Evolutionary conservation across 2,797 vertebrate genomes (phyloP), one percentile per base, ranked within the genome.

Genomic region (Chrosomus eos): DNA sequence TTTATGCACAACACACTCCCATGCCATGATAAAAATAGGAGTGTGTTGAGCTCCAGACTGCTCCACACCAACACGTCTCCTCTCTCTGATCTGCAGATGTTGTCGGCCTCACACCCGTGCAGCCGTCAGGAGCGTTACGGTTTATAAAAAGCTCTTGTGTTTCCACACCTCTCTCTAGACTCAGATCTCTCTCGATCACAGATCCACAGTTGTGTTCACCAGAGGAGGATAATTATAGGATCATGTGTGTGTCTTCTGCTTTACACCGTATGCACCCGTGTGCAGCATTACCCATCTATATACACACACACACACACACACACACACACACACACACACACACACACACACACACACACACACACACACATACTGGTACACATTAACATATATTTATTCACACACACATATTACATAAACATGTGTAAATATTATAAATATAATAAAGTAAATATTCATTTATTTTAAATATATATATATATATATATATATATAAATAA

Each of bases 71-170:
- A 43, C 43, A 62, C 28, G 9, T n/a, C 53, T 36, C 10, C n/a
- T 26, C 14, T 74, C 11, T 66, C 55, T 33, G n/a, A 64, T 68
- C 72, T 71, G 68, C 78, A 23, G 58, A 18, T 79, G n/a, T 64
- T 67, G 40, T 75, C 21, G 51, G 11, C 55, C 23, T 81, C 67
- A 4, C 53, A 8, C 13, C 78, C 26, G 58, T 38, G 16, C 78
- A 16, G 80, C 53, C n/a, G 60, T 68, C 72, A 48, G 38, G 7
- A 26, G n/a, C 1, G 55, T 23, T 38, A 58, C 2, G 4, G 31
- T 75, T 51, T 75, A 75, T 75, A 18, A 76, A 75, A 67, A 75
- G 81, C 71, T 74, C 70, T 9, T 0, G 21, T 75, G 72, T 83
- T 40, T 76, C n/a, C 45, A 38, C 71, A 74, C 40, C 55, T 74